phyloP scores from a whole-genome alignment of 2,888 invertebrate species.

The Crioceris asparagi region DNA sequence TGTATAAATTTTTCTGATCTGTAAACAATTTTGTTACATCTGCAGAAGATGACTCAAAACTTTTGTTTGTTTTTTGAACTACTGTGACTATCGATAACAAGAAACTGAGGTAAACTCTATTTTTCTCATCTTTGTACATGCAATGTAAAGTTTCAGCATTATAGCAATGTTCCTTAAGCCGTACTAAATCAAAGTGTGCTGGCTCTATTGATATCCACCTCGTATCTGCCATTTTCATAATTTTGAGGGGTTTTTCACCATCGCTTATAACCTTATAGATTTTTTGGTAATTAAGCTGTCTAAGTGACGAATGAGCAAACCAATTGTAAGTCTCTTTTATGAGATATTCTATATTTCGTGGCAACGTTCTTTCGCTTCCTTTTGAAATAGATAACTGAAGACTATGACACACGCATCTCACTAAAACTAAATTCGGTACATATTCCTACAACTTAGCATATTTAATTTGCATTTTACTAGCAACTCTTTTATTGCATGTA shows the following conservation, averaged over 20 bases:
- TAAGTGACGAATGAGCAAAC: conserved; percentile 19
- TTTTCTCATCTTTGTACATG: not conserved
- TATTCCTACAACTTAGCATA: conserved; percentile 15
- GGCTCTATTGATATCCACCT: conserved; percentile 21
- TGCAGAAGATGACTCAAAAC: not conserved
- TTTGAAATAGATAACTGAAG: conserved; percentile 23
- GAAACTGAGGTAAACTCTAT: not conserved
- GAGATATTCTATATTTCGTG: conserved; percentile 19
- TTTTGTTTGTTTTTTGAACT: not conserved
- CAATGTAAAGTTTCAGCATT: not conserved
- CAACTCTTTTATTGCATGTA: not conserved
- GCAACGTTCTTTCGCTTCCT: conserved; percentile 19
- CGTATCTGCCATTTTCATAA: conserved; percentile 13
- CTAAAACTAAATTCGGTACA: conserved; percentile 15
- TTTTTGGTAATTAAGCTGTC: conserved; percentile 15
- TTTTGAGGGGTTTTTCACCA: conserved; percentile 16
- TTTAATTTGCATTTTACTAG: not conserved
- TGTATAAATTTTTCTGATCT: not conserved
- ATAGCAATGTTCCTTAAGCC: not conserved
- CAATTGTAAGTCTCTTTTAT: conserved; percentile 23
- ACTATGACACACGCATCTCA: conserved; percentile 26
- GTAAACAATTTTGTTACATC: not conserved
- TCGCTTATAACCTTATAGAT: conserved; percentile 18
- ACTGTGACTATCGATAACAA: not conserved
- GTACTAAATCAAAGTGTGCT: not conserved